These are phyloP conservation scores for Sebastiscus tertius DNA, from an alignment of 2,797 vertebrate species.

Conservation along the genomic window DNA sequence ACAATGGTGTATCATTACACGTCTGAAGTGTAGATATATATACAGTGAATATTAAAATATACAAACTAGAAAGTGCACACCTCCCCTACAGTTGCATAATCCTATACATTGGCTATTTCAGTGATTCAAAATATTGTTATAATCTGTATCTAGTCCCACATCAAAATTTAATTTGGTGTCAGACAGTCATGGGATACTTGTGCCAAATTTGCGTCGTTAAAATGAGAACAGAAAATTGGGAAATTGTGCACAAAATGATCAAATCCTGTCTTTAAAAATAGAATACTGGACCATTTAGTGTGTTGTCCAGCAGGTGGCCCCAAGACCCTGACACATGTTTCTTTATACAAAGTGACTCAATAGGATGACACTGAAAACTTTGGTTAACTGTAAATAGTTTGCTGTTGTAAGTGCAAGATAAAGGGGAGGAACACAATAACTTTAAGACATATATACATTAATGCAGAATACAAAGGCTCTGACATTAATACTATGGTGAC, in stretches of 20 bases:
- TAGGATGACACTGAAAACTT: not conserved
- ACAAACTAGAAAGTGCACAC: not conserved
- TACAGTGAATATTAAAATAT: not conserved
- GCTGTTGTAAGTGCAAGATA: not conserved
- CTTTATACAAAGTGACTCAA: not conserved
- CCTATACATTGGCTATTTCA: not conserved
- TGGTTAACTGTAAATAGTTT: not conserved
- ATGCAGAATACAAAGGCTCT: not conserved
- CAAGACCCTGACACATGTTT: not conserved
- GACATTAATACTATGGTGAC: not conserved
- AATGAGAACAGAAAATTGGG: not conserved
- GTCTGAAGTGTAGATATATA: not conserved
- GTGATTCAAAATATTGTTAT: not conserved
- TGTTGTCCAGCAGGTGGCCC: constrained; percentile 46
- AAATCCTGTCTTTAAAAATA: not conserved
- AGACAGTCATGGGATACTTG: not conserved
- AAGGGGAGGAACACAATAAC: not conserved
- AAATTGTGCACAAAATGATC: not conserved
- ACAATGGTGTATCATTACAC: not conserved
- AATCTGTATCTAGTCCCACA: not conserved
- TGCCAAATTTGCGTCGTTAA: not conserved
- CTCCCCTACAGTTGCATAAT: not conserved
- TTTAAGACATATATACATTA: not conserved
- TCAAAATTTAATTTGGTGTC: not conserved
- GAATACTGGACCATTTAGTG: too few relatives aligned